Percentiles rank a stretch among this genome's conserved stretches.
phyloP scores from a whole-genome alignment of 2,797 vertebrate species.

The Acrocephalus scirpaceus region DNA sequence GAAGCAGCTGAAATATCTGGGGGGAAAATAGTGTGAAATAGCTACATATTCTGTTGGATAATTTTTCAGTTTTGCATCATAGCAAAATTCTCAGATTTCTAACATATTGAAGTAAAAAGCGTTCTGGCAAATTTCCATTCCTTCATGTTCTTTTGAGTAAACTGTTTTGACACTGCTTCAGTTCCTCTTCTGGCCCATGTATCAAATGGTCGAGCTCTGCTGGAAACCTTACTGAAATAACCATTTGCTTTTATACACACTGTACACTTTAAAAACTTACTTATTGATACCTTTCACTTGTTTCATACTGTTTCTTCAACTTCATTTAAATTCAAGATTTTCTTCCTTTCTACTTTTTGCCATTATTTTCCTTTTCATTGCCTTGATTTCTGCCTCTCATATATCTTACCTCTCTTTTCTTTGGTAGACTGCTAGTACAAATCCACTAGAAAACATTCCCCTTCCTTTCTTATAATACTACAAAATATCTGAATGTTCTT shows the following conservation, averaged over 20 bases:
- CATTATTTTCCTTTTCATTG: background rate
- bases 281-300: background rate
- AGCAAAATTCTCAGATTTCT: background rate
- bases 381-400: background rate
- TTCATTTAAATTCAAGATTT: background rate
- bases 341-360: background rate
- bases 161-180: background rate
- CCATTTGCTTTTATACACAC: background rate
- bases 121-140: background rate
- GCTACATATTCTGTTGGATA: background rate
- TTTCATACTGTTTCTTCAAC: background rate
- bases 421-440: background rate
- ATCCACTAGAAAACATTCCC: background rate
- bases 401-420: background rate
- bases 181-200: background rate
- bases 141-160: background rate
- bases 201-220: background rate
- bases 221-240: background rate
- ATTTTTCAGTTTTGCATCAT: background rate
- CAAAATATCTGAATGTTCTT: background rate
- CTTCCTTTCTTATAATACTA: background rate
- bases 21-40: accelerated
- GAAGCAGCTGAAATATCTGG: background rate
- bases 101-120: background rate
- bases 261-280: background rate